Base-by-base conservation (phyloP, 1,140 invertebrate genomes). In the Drosophila pachea region DNA sequence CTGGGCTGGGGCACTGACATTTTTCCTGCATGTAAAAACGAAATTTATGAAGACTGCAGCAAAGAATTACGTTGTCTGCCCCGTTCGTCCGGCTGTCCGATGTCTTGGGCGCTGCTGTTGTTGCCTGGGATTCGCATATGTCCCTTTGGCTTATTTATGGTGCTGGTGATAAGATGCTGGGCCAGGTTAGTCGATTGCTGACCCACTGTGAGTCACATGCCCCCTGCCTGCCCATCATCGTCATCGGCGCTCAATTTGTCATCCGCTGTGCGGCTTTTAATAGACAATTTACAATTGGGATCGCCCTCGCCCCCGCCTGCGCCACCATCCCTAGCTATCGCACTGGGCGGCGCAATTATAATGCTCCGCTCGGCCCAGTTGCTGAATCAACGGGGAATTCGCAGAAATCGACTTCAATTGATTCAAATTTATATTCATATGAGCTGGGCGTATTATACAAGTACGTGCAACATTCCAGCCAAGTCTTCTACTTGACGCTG, bases 11-110 rank as follows among this genome's bases (percentile, higher is more conserved):
- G 16, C 64, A 49, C 62, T 74, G 77, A 58, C 78, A 74, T 70
- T 50, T 58, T 48, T 22, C 22, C 47, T 62, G 61, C 72, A 76
- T 83, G 78, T 84, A 73, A 56, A 74, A 73, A 70, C 40, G 52
- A 78, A 83, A 83, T 83, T 84, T 83, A 83, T 83, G 79, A 84
- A 84, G 79, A 83, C 79, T 84, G 79, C 79, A 79, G 65, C 65
- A 73, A 84, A 86, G 76, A 83, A 63, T 84, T 84, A 76, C 79
- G 68, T 58, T 68, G 11, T 49, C 50, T 42, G 49, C 61, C 7
- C 29, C 42, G 12, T 5, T 16, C 4, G 5, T 43, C 2, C 47
- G 33, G 16, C 16, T 33, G 11, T 4, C 7, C 38, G 48, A 22
- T 22, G 22, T 22, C 22, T 22, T 22, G 22, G 22, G 22, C 22